Evolutionary conservation across 2,797 vertebrate genomes (phyloP).

Genomic region (Helicolenus hilgendorfi): DNA sequence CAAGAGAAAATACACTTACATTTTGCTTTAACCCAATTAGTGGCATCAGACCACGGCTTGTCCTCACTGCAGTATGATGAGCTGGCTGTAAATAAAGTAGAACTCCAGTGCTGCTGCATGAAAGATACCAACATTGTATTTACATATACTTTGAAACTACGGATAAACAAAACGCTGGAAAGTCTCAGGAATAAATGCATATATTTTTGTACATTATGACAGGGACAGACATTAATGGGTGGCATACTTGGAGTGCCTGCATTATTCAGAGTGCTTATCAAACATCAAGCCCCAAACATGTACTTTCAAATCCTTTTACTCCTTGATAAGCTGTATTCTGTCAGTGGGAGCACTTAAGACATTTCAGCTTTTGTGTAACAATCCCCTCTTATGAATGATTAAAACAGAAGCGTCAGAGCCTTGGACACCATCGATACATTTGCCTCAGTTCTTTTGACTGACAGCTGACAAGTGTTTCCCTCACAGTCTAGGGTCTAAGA

Average conservation of each 20-base stretch:
- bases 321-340: conserved; percentile 16
- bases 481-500: conserved; percentile 67
- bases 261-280: conserved; percentile 15
- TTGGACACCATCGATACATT: conserved; percentile 34
- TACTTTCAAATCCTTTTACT: conserved; percentile 17
- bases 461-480: conserved; percentile 72
- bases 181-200: conserved; percentile 9
- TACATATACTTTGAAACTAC: conserved; percentile 31
- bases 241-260: not conserved
- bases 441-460: conserved; percentile 57
- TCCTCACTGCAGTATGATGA: conserved; percentile 40
- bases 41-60: conserved; percentile 57
- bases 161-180: conserved; percentile 13
- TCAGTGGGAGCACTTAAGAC: conserved; percentile 3
- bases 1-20: conserved; percentile 73
- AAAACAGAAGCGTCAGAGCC: conserved; percentile 11
- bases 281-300: conserved; percentile 15
- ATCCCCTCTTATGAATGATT: conserved; percentile 23
- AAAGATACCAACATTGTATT: conserved; percentile 22
- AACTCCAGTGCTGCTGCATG: conserved; percentile 6
- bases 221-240: not conserved
- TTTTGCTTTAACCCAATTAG: conserved; percentile 74
- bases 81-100: conserved; percentile 47
- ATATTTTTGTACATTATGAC: conserved; percentile 9
- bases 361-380: not conserved